phyloP scores from a whole-genome alignment of 2,888 invertebrate species.

The Sarcophaga carnaria region DNA sequence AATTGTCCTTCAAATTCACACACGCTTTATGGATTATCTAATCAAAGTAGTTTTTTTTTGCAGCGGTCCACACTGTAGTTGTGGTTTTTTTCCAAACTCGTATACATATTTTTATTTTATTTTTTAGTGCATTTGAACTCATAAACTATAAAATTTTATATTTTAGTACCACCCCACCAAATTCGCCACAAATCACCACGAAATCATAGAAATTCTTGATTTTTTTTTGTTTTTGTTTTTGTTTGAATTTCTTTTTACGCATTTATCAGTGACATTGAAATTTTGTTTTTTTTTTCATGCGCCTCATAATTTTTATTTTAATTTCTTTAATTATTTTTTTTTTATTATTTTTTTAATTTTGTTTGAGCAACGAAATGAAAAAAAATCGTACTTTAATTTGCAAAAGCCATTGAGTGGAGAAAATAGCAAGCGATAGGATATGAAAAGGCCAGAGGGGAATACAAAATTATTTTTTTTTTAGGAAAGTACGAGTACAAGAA shows the following conservation, averaged over 20 bases:
- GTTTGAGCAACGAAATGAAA: too few species aligned
- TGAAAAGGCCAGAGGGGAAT: neutral
- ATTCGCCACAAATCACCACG: neutral
- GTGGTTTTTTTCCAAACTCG: neutral
- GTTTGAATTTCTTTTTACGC: slow-evolving; percentile 11
- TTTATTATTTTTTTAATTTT: too few species aligned
- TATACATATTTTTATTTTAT: neutral
- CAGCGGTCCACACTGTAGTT: neutral
- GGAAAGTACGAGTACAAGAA: neutral
- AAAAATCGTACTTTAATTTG: slow-evolving; percentile 34
- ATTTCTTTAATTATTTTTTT: neutral
- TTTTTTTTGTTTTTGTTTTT: too few species aligned
- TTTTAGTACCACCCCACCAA: neutral
- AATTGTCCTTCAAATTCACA: too few species aligned
- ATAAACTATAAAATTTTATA: slow-evolving; percentile 1
- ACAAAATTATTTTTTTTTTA: neutral
- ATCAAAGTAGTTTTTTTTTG: neutral
- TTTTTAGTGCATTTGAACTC: neutral
- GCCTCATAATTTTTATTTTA: slow-evolving; percentile 9
- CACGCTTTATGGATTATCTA: too few species aligned
- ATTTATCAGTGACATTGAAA: slow-evolving; percentile 46
- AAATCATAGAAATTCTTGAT: neutral
- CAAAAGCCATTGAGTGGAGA: slow-evolving; percentile 16
- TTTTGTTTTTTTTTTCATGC: slow-evolving; percentile 14
- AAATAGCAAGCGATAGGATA: slow-evolving; percentile 19